Evolutionary conservation across 2,797 vertebrate species (phyloP).

Genomic region (Sebastes oblongus): DNA sequence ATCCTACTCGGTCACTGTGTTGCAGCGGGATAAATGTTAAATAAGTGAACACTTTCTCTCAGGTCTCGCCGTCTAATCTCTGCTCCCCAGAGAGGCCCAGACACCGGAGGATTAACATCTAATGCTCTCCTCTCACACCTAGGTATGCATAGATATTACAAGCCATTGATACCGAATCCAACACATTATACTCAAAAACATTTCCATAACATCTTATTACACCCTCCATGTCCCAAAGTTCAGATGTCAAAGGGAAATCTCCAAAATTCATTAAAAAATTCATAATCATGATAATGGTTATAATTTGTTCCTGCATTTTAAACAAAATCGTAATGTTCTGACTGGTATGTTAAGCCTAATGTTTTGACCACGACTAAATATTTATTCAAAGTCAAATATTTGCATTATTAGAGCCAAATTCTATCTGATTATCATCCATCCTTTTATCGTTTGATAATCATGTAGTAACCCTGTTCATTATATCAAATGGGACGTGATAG

Average conservation of each 20-base stretch:
- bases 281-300: no score
- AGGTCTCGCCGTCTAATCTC: constrained; percentile 14
- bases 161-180: neutral
- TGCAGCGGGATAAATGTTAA: neutral
- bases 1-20: neutral
- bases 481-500: neutral
- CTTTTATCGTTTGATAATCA: no score
- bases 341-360: neutral
- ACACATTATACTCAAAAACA: neutral
- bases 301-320: no score
- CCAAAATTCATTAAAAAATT: no score
- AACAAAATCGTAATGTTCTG: neutral
- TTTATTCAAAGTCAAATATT: neutral
- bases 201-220: neutral
- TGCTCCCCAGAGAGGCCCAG: constrained; percentile 1
- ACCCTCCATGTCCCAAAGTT: no score
- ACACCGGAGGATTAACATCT: constrained; percentile 10
- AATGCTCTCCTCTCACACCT: neutral
- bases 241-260: no score
- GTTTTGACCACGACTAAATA: neutral
- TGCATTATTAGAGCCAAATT: neutral
- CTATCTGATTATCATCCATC: no score
- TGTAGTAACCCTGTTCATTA: no score
- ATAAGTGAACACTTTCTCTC: constrained; percentile 1
- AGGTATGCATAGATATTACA: neutral